Conservation (phyloP, 2,888 invertebrate species). For the Cryptus viduatorius region DNA sequence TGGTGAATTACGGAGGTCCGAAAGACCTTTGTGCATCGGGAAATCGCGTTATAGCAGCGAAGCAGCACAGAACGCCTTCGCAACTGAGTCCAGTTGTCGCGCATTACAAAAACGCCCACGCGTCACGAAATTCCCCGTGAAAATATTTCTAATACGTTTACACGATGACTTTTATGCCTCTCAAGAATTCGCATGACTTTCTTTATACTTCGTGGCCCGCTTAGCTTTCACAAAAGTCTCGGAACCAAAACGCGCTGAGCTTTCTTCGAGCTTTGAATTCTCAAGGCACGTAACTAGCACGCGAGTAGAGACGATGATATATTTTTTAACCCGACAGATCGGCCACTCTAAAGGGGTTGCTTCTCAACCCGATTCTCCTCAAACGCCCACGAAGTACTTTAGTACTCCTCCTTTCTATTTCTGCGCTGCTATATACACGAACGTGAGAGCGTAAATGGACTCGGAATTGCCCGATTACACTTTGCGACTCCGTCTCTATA, state of each 20-base stretch:
- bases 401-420: conserved; percentile 62
- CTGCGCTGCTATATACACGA: background rate
- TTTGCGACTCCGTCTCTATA: conserved; percentile 24
- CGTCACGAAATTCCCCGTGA: background rate
- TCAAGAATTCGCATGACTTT: conserved; percentile 50
- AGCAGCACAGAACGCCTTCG: conserved; percentile 3
- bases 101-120: conserved; percentile 27
- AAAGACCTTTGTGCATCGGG: conserved; percentile 66
- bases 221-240: conserved; percentile 54
- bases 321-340: conserved; percentile 53
- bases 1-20: conserved; percentile 64
- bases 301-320: conserved; percentile 55
- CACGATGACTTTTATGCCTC: conserved; percentile 33
- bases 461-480: conserved; percentile 78
- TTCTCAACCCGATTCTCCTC: conserved; percentile 45
- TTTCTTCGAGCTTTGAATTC: conserved; percentile 68
- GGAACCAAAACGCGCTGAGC: conserved; percentile 47
- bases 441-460: conserved; percentile 78
- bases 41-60: conserved; percentile 52
- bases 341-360: conserved; percentile 64
- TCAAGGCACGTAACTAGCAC: conserved; percentile 71
- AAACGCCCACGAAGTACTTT: conserved; percentile 60
- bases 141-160: conserved; percentile 57
- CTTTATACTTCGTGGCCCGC: conserved; percentile 23
- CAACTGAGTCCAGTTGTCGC: conserved; percentile 16